Evolutionary conservation across 2,113 vertebrate species (phyloP), one percentile per base, ranked within the genome.

Genomic region (Machaerirhynchus nigripectus): DNA sequence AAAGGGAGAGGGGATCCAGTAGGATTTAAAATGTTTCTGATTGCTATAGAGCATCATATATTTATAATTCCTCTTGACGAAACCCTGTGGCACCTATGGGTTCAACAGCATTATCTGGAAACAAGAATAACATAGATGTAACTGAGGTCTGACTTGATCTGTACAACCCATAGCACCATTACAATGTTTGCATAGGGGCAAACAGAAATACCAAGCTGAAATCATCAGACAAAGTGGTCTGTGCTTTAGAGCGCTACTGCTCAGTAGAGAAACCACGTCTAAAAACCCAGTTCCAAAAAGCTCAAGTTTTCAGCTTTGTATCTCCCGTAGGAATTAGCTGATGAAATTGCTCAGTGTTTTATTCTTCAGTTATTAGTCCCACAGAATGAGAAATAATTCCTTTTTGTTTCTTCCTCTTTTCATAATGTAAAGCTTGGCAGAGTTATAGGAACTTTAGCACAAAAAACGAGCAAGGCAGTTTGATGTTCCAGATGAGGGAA

Each of bases 341-440:
- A 95, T 85, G 86, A 94, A 95, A 77, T 93, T 79, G 50, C 57
- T 96, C 73, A 24, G 35, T 67, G 77, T 87, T 92, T 94, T 84
- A 81, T 57, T 78, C 71, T 95, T 89, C 60, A 84, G 42, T 65
- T 82, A 79, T 91, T 95, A 89, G 91, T 53, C 63, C 46, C 81
- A 76, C 14, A 90, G 89, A 95, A 84, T 78, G 60, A 76, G 57
- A 95, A 94, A 83, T 89, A 68, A 87, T 74, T 93, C 73, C 55
- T 70, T 47, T 87, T 87, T 63, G 46, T 83, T 86, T 87, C 74
- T 74, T 81, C 49, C 53, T 91, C 71, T 69, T 85, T 80, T 56
- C 68, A 35, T 26, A 74, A 22, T n/a, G 56, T 55, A 80, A 90
- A 92, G 15, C 60, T 91, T 89, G 89, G 82, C 80, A 92, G 70